Base-by-base conservation (phyloP, 2,797 vertebrate species). In the Crocidura indochinensis region DNA sequence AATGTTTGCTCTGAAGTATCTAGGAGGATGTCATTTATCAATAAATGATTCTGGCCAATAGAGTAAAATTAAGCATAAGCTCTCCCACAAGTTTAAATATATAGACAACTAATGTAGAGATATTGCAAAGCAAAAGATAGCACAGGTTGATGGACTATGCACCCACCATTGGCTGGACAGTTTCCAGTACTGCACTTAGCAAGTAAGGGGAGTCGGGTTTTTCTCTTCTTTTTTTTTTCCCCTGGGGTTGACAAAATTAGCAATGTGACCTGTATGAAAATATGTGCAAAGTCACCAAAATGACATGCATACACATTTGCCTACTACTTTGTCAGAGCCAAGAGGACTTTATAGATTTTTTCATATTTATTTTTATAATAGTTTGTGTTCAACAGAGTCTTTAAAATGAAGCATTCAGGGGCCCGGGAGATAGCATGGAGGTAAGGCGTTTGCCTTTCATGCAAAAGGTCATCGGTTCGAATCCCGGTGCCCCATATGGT, bases 361-460 rank as follows among this genome's bases (percentile, higher is more conserved):
- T 87, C 53, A 0, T 96, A 95, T 97, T 97, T 96, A 95, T 95
- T 97, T 97, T 94, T 77, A 90, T 87, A 95, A 86, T 38, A 86
- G 85, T 97, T 95, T 96, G 90, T 95, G 85, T 96, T 96, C 95
- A 95, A 96, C 84, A 96, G 73, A 90, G 90, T 89, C 96, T 94
- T 94, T 97, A 97, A 97, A 97, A 96, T 95, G 38, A 95, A 96
- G 80, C 96, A 94, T 93, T 93, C 83, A 84, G 92, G 94, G 94
- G n/a, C n/a, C n/a, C n/a, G n/a, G n/a, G n/a, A n/a, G n/a, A n/a
- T n/a, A n/a, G n/a, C n/a, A n/a, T n/a, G n/a, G n/a, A n/a, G n/a
- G n/a, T n/a, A n/a, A n/a, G n/a, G n/a, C n/a, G n/a, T n/a, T n/a
- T n/a, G n/a, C n/a, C n/a, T n/a, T n/a, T n/a, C n/a, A n/a, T n/a